Evolutionary conservation across 1,140 invertebrate genomes (phyloP).

Genomic region (Drosophila kanapiae): DNA sequence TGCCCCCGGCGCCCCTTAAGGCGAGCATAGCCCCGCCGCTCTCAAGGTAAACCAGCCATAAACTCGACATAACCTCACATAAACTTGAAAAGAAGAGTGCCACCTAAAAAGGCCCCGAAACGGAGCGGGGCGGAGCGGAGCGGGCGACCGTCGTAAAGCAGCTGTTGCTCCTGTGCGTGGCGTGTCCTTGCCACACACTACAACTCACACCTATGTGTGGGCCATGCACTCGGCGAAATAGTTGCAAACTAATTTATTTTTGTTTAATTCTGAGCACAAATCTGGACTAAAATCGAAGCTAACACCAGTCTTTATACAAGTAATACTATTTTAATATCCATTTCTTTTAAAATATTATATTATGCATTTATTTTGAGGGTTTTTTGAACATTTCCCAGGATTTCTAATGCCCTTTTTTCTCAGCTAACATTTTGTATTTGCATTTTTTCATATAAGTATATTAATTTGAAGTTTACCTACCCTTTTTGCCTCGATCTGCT

Average conservation of each 20-base stretch:
- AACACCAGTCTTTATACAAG: no score
- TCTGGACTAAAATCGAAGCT: no score
- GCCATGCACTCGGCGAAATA: constrained; percentile 8
- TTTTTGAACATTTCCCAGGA: no score
- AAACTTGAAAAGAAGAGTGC: constrained; percentile 54
- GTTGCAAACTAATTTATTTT: not conserved
- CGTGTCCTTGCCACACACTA: constrained; percentile 42
- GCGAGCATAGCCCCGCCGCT: not conserved
- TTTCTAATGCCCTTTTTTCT: no score
- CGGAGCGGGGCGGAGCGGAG: not conserved
- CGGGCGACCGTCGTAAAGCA: constrained; percentile 48
- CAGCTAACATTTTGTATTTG: no score
- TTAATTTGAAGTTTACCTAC: no score
- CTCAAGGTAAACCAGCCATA: constrained; percentile 51
- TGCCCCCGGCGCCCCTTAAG: not conserved
- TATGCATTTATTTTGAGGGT: no score
- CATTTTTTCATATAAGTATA: no score
- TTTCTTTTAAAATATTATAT: no score
- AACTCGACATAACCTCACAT: constrained; percentile 58
- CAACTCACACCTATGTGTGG: not conserved
- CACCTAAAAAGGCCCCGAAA: constrained; percentile 46
- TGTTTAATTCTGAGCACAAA: no score
- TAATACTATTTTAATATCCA: no score
- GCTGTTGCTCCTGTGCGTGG: constrained; percentile 58
- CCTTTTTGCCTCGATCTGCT: no score